phyloP scores from a whole-genome alignment of 2,888 invertebrate genomes.

The Marronus borbonicus region DNA sequence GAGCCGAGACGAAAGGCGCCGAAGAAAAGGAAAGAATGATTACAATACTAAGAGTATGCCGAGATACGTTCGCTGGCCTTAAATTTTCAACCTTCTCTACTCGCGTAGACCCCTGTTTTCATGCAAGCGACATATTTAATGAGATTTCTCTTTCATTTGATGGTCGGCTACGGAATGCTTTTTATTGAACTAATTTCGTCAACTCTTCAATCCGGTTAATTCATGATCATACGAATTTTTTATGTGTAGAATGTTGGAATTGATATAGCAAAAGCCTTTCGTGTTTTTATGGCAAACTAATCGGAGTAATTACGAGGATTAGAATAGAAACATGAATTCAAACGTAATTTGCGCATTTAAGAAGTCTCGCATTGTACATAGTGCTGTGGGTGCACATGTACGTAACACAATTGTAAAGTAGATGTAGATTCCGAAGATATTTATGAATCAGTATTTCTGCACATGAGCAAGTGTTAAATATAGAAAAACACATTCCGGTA shows the following conservation, averaged over 20 bases:
- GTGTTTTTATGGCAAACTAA: too few species aligned
- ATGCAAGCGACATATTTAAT: slow-evolving; percentile 26
- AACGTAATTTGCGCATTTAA: too few species aligned
- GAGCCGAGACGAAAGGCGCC: background rate
- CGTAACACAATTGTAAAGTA: background rate
- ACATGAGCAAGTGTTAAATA: background rate
- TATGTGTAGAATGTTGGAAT: background rate
- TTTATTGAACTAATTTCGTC: slow-evolving; percentile 20
- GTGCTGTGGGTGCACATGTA: background rate
- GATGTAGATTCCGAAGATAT: too few species aligned
- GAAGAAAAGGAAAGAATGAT: background rate
- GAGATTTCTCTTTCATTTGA: slow-evolving; percentile 24
- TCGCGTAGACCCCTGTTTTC: slow-evolving; percentile 23
- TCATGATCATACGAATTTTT: slow-evolving; percentile 14
- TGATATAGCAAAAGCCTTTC: background rate
- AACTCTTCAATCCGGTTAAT: slow-evolving; percentile 28
- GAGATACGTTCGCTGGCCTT: background rate
- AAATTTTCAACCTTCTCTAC: slow-evolving; percentile 10
- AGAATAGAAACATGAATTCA: too few species aligned
- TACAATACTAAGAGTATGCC: background rate
- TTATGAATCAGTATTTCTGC: slow-evolving; percentile 7
- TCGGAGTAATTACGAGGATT: too few species aligned
- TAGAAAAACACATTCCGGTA: slow-evolving; percentile 29
- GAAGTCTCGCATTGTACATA: too few species aligned
- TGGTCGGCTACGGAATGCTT: slow-evolving; percentile 10